Percentiles rank a stretch among this genome's conserved stretches.
Conservation (phyloP, 2,888 invertebrate genomes). For the Caradrina kadenii region DNA sequence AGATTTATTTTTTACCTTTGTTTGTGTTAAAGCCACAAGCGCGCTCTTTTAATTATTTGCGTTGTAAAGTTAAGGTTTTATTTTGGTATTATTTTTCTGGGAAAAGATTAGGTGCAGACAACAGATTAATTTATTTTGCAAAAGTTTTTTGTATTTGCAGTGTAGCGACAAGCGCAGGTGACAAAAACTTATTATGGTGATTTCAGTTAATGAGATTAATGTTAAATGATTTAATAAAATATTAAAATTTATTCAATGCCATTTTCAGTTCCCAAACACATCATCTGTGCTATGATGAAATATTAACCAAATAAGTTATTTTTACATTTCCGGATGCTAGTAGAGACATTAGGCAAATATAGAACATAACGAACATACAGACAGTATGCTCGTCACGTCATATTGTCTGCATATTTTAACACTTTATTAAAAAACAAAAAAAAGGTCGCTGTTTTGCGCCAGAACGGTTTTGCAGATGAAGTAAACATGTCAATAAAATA, state of each 20-base stretch:
- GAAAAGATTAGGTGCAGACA: neutral
- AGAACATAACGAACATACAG: neutral
- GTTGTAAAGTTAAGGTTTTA: constrained; percentile 33
- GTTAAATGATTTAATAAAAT: too few species aligned
- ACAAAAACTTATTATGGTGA: too few species aligned
- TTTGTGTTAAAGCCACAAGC: constrained; percentile 45
- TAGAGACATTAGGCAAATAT: too few species aligned
- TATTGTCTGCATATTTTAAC: constrained; percentile 37
- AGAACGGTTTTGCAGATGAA: constrained; percentile 17
- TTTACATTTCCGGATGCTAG: too few species aligned
- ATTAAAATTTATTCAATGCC: too few species aligned
- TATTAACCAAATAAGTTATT: too few species aligned
- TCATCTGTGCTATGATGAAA: too few species aligned
- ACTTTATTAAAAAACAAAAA: constrained; percentile 24
- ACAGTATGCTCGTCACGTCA: neutral
- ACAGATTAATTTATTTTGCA: neutral
- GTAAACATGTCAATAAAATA: constrained; percentile 55
- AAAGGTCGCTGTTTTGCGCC: constrained; percentile 22
- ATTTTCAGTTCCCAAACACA: too few species aligned
- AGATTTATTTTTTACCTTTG: constrained; percentile 28
- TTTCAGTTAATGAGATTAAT: too few species aligned
- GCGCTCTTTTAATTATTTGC: constrained; percentile 66
- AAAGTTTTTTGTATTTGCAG: neutral
- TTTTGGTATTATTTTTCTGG: constrained; percentile 14
- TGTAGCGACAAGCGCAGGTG: too few species aligned